Evolutionary conservation across 1,140 invertebrate species (phyloP).

Genomic region (Episyrphus balteatus): DNA sequence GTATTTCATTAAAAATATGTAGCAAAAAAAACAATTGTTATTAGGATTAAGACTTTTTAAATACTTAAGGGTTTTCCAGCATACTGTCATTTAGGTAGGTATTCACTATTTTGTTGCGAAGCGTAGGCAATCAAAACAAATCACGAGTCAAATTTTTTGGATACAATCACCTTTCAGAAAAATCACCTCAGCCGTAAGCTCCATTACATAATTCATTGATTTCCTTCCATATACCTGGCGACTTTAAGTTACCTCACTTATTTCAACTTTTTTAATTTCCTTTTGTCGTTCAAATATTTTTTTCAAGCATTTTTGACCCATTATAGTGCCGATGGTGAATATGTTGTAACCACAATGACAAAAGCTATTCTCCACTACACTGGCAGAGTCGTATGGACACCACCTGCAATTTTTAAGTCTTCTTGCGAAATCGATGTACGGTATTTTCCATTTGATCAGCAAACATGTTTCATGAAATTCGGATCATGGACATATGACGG

Average conservation of each 20-base stretch:
- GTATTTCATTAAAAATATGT: no score
- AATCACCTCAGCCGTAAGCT: no score
- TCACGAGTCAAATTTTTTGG: no score
- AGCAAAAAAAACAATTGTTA: no score
- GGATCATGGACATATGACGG: conserved; percentile 98
- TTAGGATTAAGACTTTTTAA: no score
- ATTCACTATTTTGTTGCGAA: no score
- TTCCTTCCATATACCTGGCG: no score
- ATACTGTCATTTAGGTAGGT: no score
- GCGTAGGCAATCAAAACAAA: no score
- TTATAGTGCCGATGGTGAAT: conserved; percentile 89
- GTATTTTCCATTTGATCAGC: conserved; percentile 95
- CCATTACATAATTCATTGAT: no score
- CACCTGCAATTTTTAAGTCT: conserved; percentile 94
- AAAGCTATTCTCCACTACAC: conserved; percentile 85
- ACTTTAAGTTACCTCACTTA: background rate
- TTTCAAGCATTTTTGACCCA: background rate
- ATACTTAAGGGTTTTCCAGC: no score
- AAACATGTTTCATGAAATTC: conserved; percentile 92
- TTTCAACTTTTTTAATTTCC: background rate
- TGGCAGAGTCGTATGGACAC: conserved; percentile 85
- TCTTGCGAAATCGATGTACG: conserved; percentile 94
- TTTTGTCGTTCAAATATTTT: conserved; percentile 1
- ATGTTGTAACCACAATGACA: conserved; percentile 95
- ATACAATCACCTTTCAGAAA: no score